Percentiles rank a stretch among this genome's conserved stretches.
These are phyloP conservation scores for Gymnobelideus leadbeateri DNA, from an alignment of 2,113 vertebrate genomes.

Conservation along the genomic window DNA sequence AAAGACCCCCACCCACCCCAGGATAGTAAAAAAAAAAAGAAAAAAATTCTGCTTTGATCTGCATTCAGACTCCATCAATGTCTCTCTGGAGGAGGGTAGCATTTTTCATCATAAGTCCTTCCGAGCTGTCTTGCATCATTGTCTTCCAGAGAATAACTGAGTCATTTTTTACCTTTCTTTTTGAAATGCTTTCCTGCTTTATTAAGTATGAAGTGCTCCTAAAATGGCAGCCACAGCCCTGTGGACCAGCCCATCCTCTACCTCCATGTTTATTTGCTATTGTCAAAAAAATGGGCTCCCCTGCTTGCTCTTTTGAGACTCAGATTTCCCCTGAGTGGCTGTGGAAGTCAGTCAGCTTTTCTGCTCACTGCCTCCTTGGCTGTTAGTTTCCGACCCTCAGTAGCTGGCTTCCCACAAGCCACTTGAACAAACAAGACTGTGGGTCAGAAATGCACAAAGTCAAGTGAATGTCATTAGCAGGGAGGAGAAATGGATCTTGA, in stretches of 20 bases:
- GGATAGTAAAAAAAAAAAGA: not conserved
- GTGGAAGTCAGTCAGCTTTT: not conserved
- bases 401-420: not conserved
- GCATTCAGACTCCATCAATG: not conserved
- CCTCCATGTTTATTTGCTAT: not conserved
- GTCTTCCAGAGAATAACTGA: not conserved
- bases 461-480: slow-evolving; percentile 80
- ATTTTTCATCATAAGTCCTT: not conserved
- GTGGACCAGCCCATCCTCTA: not conserved
- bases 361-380: not conserved
- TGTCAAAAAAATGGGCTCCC: not conserved
- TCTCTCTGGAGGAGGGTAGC: not conserved
- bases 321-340: not conserved
- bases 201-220: not conserved
- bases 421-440: not conserved
- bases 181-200: not conserved
- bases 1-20: not conserved
- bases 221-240: not conserved
- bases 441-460: slow-evolving; percentile 78
- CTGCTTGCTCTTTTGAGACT: not conserved
- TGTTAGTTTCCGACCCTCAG: not conserved
- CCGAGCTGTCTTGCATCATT: not conserved
- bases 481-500: slow-evolving; percentile 76
- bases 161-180: not conserved
- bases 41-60: not conserved